Evolutionary conservation across 2,888 invertebrate species (phyloP).

Genomic region (Andrena hattorfiana): DNA sequence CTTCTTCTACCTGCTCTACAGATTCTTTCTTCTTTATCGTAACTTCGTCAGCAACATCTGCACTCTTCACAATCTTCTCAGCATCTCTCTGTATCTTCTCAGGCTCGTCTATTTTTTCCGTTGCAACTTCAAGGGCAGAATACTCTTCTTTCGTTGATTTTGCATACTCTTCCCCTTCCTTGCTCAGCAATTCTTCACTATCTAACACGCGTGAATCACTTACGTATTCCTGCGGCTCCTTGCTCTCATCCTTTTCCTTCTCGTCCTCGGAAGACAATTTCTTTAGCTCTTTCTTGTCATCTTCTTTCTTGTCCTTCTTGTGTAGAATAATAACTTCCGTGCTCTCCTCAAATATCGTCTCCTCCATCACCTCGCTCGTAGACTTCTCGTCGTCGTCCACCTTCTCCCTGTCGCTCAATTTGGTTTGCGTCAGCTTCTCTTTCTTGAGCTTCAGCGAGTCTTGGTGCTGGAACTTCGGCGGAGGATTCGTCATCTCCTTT

Average conservation of each 20-base stretch:
- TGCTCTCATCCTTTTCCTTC: slow-evolving; percentile 47
- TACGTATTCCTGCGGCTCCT: slow-evolving; percentile 23
- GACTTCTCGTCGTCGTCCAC: slow-evolving; percentile 50
- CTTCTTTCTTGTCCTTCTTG: background rate
- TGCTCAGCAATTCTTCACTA: slow-evolving; percentile 46
- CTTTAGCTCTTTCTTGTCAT: slow-evolving; percentile 14
- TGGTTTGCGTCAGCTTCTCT: slow-evolving; percentile 43
- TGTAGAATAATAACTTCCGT: background rate
- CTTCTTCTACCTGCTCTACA: slow-evolving; percentile 8
- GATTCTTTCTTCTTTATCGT: background rate
- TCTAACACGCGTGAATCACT: slow-evolving; percentile 23
- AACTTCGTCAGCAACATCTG: background rate
- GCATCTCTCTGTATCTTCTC: slow-evolving; percentile 36
- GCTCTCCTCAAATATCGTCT: slow-evolving; percentile 5
- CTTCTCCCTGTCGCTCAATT: slow-evolving; percentile 37
- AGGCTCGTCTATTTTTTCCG: slow-evolving; percentile 8
- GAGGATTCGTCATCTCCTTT: slow-evolving; percentile 85
- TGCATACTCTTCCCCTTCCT: slow-evolving; percentile 23
- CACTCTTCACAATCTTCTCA: background rate
- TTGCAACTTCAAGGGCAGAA: background rate
- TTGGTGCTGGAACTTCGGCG: slow-evolving; percentile 68
- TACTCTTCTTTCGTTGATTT: background rate
- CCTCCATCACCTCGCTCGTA: slow-evolving; percentile 16
- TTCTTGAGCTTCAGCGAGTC: slow-evolving; percentile 67
- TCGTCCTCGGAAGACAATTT: slow-evolving; percentile 30